phyloP scores from a whole-genome alignment of 1,140 invertebrate genomes.

The Popillia japonica region DNA sequence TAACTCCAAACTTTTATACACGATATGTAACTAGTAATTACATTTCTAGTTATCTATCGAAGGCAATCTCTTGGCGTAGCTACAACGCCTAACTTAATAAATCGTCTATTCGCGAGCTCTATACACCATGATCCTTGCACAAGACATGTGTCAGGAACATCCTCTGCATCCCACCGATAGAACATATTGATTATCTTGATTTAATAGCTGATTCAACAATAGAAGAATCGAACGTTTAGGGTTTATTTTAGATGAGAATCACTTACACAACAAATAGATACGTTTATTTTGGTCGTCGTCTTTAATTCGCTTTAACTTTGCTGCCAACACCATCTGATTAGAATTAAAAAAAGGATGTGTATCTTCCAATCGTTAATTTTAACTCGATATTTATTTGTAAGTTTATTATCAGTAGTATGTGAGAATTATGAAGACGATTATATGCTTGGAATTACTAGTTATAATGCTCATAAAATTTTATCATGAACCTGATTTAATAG shows the following conservation, averaged over 20 bases:
- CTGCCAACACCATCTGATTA: too few species aligned
- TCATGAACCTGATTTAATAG: too few species aligned
- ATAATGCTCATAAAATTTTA: too few species aligned
- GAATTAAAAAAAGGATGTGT: too few species aligned
- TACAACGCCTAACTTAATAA: slow-evolving; percentile 8
- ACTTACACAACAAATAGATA: too few species aligned
- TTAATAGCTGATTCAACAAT: neutral
- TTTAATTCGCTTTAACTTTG: too few species aligned
- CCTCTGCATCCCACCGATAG: neutral
- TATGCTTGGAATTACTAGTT: too few species aligned
- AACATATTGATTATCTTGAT: slow-evolving; percentile 3
- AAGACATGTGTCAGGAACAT: slow-evolving; percentile 31
- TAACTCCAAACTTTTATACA: neutral
- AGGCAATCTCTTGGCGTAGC: slow-evolving; percentile 6
- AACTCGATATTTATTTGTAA: too few species aligned
- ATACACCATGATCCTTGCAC: neutral
- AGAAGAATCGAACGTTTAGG: neutral
- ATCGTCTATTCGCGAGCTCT: neutral
- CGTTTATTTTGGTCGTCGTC: too few species aligned
- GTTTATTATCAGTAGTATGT: too few species aligned
- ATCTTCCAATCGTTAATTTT: too few species aligned
- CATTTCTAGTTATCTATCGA: slow-evolving; percentile 15
- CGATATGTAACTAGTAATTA: slow-evolving; percentile 1
- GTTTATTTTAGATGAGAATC: neutral
- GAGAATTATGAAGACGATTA: too few species aligned